These are phyloP conservation scores for Pipistrellus pygmaeus DNA, from an alignment of 2,797 vertebrate species.

Conservation along the genomic window DNA sequence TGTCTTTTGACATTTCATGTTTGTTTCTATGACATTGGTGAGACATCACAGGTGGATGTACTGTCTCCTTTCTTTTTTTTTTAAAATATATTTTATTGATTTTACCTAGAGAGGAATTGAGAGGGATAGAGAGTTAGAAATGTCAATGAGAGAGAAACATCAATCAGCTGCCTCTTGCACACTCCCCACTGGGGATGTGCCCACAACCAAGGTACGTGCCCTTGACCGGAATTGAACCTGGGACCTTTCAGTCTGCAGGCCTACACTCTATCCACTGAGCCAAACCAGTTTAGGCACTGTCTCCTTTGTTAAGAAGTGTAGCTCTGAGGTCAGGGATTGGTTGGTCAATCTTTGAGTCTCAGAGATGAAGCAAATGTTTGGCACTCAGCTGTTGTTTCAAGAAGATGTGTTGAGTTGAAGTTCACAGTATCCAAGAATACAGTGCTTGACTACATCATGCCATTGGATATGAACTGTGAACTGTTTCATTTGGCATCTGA, in stretches of 20 bases:
- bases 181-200: too few species aligned
- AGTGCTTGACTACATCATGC: neutral
- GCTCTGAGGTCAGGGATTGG: neutral
- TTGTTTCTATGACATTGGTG: neutral
- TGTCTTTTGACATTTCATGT: neutral
- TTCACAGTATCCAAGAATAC: neutral
- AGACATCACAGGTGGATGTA: neutral
- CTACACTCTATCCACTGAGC: too few species aligned
- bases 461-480: neutral
- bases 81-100: neutral
- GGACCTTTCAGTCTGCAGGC: too few species aligned
- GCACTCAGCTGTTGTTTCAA: neutral
- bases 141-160: too few species aligned
- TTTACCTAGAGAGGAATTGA: too few species aligned
- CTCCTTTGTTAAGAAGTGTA: neutral
- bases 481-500: neutral
- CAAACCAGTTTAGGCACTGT: neutral
- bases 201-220: too few species aligned
- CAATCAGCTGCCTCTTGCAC: too few species aligned
- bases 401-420: constrained; percentile 7
- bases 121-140: too few species aligned
- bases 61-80: neutral
- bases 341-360: neutral
- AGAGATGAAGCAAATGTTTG: constrained; percentile 19
- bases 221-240: too few species aligned